Conservation (phyloP, 2,888 invertebrate species). For the Ophraella communa region DNA sequence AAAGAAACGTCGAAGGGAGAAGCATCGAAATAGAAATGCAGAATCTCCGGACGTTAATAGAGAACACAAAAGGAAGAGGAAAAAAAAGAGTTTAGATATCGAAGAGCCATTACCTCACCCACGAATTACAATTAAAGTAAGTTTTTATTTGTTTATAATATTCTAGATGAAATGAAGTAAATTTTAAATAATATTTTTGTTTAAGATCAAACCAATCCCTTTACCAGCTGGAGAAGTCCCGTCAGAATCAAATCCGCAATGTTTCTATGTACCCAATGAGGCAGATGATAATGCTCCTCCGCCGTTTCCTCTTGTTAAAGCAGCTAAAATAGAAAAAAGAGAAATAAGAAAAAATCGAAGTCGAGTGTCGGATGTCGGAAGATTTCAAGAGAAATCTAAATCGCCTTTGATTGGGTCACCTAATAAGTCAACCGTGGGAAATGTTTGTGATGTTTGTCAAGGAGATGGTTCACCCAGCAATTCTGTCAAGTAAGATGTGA, state of each 20-base stretch:
- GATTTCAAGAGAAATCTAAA: not conserved
- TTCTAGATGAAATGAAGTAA: too few species aligned
- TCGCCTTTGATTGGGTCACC: constrained; percentile 1
- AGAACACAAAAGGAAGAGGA: constrained; percentile 81
- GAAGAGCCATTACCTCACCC: constrained; percentile 69
- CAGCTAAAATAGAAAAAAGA: constrained; percentile 32
- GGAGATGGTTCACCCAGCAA: constrained; percentile 68
- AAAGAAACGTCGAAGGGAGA: constrained; percentile 76
- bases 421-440: constrained; percentile 54
- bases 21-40: constrained; percentile 72
- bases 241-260: constrained; percentile 72
- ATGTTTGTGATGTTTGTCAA: constrained; percentile 73
- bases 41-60: constrained; percentile 71
- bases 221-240: constrained; percentile 76
- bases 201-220: constrained; percentile 77
- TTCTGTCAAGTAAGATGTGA: constrained; percentile 68
- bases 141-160: not conserved
- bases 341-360: constrained; percentile 39
- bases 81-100: constrained; percentile 77
- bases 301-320: constrained; percentile 33
- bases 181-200: constrained; percentile 5
- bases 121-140: constrained; percentile 81
- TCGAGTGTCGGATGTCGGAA: constrained; percentile 27
- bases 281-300: constrained; percentile 64
- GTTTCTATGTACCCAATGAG: constrained; percentile 78